Percentiles rank a stretch among this genome's conserved stretches.
These are phyloP conservation scores for Agrochola circellaris DNA, from an alignment of 2,888 invertebrate species.

Conservation along the genomic window DNA sequence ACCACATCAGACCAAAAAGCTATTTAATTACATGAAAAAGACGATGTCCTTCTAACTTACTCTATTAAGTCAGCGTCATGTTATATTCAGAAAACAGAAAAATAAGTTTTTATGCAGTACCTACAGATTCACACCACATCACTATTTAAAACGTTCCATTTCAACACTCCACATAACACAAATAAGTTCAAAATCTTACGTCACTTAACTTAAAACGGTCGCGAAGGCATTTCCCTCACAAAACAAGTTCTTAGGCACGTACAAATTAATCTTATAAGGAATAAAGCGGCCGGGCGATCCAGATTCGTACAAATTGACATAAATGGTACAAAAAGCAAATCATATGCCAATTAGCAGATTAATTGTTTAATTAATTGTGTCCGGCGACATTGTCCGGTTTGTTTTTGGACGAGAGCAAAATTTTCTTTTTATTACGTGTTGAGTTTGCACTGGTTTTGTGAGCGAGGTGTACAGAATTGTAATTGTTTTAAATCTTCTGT, in stretches of 20 bases:
- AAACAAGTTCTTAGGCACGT: conserved; percentile 66
- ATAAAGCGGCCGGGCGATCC: conserved; percentile 70
- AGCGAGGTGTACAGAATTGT: conserved; percentile 28
- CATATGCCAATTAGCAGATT: conserved; percentile 89
- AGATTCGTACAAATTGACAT: conserved; percentile 84
- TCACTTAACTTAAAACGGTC: conserved; percentile 28
- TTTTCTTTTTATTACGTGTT: conserved; percentile 68
- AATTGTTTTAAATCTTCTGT: conserved; percentile 16
- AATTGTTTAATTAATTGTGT: conserved; percentile 90
- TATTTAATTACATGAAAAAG: no score
- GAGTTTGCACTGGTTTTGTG: conserved; percentile 54
- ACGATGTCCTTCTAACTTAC: no score
- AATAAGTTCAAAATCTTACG: conserved; percentile 54
- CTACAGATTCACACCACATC: background rate
- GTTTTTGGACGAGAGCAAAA: conserved; percentile 69
- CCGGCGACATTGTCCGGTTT: conserved; percentile 70
- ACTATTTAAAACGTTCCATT: conserved; percentile 4
- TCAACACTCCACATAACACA: conserved; percentile 18
- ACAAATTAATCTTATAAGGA: conserved; percentile 76
- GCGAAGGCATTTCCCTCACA: conserved; percentile 43
- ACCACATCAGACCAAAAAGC: no score
- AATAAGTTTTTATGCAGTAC: background rate
- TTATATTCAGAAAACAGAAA: no score
- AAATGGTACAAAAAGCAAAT: conserved; percentile 86
- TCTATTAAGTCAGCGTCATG: no score